Percentiles rank a stretch among this genome's conserved stretches.
phyloP scores from a whole-genome alignment of 2,797 vertebrate species.

The Cuculus canorus region DNA sequence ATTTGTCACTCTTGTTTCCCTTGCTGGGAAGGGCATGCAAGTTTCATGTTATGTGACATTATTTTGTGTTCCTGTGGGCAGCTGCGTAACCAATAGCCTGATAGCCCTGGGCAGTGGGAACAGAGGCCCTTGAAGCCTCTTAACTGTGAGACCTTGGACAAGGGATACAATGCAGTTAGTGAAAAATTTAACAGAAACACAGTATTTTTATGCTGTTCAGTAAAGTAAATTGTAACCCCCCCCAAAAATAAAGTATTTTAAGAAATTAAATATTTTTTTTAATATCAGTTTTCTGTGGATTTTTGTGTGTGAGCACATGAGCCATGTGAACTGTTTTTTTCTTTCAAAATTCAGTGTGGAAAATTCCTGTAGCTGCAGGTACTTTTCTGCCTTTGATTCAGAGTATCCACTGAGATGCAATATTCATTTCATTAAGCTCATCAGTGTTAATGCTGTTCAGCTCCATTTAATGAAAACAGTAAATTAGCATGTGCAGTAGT shows the following conservation, averaged over 20 bases:
- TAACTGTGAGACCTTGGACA: neutral
- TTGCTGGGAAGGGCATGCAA: neutral
- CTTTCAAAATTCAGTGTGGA: neutral
- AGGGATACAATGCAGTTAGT: neutral
- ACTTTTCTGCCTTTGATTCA: constrained; percentile 7
- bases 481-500: constrained; percentile 34
- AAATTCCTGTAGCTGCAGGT: constrained; percentile 42
- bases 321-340: neutral
- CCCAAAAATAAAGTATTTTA: neutral
- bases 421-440: constrained; percentile 56
- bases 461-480: constrained; percentile 49
- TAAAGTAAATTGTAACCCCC: neutral
- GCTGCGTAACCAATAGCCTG: neutral
- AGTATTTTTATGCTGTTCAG: neutral
- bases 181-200: neutral
- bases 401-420: constrained; percentile 40
- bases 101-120: neutral
- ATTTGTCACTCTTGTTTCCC: neutral
- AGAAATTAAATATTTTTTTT: neutral
- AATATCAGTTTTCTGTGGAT: neutral
- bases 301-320: neutral
- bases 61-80: neutral
- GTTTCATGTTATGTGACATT: neutral
- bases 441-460: constrained; percentile 48
- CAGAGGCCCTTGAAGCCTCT: neutral